Evolutionary conservation across 2,797 vertebrate species (phyloP), one percentile per base, ranked within the genome.

Genomic region (Gallirallus australis): DNA sequence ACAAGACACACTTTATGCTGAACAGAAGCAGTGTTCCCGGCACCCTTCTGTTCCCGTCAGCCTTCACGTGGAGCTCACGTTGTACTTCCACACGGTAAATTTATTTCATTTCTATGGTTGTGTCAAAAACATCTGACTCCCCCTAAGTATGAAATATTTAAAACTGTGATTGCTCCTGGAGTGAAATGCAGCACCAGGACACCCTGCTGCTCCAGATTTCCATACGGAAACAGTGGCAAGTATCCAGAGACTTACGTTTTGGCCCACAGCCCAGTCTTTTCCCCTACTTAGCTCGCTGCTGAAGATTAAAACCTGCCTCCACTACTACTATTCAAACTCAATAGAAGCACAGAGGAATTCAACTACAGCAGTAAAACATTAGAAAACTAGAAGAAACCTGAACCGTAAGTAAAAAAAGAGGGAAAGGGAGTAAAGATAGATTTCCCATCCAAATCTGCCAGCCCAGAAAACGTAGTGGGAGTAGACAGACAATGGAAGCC

Each of bases 241-340:
- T 48, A 37, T 60, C 91, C 89, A 71, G 56, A 45, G 75, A 57
- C 69, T 76, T 56, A 52, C n/a, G 8, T 52, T 64, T 25, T 91
- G 86, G 95, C 90, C 66, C 76, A 37, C 13, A 82, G 89, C 68
- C 86, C 84, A 50, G 37, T 54, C 56, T 82, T 89, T 93, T 90
- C 90, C 94, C 59, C 85, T 69, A 35, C 66, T 82, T 70, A 86
- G 90, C 85, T 94, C 83, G 37, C 4, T 79, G 63, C 78, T 86
- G 63, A 94, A 87, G 93, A 82, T 52, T 70, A 95, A 94, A 95
- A 84, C 68, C 78, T 96, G 66, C 82, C 82, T 89, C 73, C 53
- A 68, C 82, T 64, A 63, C 42, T 69, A 66, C 61, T 84, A 73
- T 27, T 89, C 91, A 94, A 88, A 86, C 47, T 86, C 72, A 69